Percentiles rank a stretch among this genome's conserved stretches.
These are phyloP conservation scores for Scelioninae gen. 2 DNA, from an alignment of 2,888 invertebrate genomes.

Conservation along the genomic window DNA sequence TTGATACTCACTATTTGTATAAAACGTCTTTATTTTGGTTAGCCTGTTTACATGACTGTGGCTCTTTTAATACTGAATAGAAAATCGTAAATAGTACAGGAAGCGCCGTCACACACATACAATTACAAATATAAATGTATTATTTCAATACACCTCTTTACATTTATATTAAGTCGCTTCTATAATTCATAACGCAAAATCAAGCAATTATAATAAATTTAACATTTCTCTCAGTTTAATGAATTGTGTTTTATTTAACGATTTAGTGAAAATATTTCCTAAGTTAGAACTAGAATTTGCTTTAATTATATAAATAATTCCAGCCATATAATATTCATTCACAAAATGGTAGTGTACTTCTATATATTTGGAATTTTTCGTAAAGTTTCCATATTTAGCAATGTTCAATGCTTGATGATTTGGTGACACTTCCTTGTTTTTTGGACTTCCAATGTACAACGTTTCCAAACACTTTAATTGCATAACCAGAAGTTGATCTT, in stretches of 20 bases:
- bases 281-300: slow-evolving; percentile 40
- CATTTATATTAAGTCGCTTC: slow-evolving; percentile 14
- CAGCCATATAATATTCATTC: slow-evolving; percentile 49
- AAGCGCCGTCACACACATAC: too few species aligned
- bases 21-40: too few species aligned
- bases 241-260: slow-evolving; percentile 15
- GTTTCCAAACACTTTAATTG: slow-evolving; percentile 55
- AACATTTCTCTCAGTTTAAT: slow-evolving; percentile 19
- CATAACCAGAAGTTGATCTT: slow-evolving; percentile 58
- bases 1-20: too few species aligned
- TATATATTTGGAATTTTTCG: slow-evolving; percentile 53
- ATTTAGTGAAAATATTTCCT: slow-evolving; percentile 35
- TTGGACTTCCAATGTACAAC: slow-evolving; percentile 52
- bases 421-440: slow-evolving; percentile 55
- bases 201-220: slow-evolving; percentile 1
- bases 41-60: too few species aligned
- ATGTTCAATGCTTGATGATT: slow-evolving; percentile 45
- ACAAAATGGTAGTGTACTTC: slow-evolving; percentile 55
- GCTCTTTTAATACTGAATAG: too few species aligned
- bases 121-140: slow-evolving; percentile 38
- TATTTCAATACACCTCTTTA: slow-evolving; percentile 28
- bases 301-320: slow-evolving; percentile 50
- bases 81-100: too few species aligned
- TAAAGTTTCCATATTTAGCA: slow-evolving; percentile 54
- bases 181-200: too few species aligned